Conservation (phyloP, 2,113 vertebrate species). For the Sorex araneus region DNA sequence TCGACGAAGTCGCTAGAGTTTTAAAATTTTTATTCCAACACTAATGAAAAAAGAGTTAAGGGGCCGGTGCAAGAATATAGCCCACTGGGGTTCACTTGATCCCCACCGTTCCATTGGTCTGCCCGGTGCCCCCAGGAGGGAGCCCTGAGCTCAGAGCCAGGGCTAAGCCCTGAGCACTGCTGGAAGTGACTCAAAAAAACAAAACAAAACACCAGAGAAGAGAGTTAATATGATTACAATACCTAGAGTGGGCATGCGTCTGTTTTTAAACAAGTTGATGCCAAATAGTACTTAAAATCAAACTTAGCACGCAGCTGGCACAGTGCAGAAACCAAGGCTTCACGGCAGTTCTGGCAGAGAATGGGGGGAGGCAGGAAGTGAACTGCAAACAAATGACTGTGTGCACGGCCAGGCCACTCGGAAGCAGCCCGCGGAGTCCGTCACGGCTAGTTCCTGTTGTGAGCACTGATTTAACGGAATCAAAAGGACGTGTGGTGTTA, state of each 20-base stretch:
- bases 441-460: neutral
- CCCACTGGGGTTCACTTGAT: too few species aligned
- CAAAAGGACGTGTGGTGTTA: neutral
- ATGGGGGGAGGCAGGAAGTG: neutral
- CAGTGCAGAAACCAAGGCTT: neutral
- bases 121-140: too few species aligned
- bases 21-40: conserved; percentile 32
- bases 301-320: neutral
- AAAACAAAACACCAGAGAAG: too few species aligned
- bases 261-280: neutral
- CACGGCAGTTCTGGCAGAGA: neutral
- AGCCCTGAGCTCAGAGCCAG: too few species aligned
- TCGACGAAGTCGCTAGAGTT: conserved; percentile 1
- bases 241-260: neutral
- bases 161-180: too few species aligned
- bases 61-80: too few species aligned
- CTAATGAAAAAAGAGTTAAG: neutral
- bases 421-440: neutral
- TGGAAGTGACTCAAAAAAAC: too few species aligned
- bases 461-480: conserved; percentile 5
- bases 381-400: neutral
- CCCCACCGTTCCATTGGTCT: too few species aligned
- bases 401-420: neutral
- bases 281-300: neutral
- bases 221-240: neutral